Evolutionary conservation across 1,140 invertebrate genomes (phyloP).

Genomic region (Drosophila navojoa): DNA sequence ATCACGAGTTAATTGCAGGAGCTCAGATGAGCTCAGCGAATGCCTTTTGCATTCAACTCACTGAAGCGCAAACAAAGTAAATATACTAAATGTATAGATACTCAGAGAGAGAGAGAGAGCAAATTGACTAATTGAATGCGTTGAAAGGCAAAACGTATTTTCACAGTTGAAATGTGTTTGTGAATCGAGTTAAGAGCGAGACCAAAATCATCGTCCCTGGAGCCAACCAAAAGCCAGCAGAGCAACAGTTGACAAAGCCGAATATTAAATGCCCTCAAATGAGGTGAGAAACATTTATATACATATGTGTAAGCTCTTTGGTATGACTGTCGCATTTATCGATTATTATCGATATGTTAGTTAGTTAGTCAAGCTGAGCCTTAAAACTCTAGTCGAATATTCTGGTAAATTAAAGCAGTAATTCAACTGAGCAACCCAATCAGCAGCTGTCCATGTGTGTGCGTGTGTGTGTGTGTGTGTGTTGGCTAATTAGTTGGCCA

Average conservation of each 20-base stretch:
- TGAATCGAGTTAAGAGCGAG: slow-evolving; percentile 24
- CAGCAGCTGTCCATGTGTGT: too few species aligned
- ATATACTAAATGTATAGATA: slow-evolving; percentile 44
- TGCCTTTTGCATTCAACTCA: slow-evolving; percentile 37
- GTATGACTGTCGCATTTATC: too few species aligned
- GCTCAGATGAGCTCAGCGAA: slow-evolving; percentile 16
- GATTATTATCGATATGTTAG: too few species aligned
- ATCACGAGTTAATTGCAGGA: slow-evolving; percentile 45
- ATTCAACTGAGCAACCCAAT: too few species aligned
- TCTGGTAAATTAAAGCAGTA: too few species aligned
- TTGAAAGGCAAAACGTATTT: slow-evolving; percentile 40
- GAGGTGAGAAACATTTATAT: neutral
- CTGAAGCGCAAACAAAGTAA: slow-evolving; percentile 45
- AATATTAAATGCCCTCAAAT: neutral
- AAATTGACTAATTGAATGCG: slow-evolving; percentile 53
- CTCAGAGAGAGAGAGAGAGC: neutral
- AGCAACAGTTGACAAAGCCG: neutral
- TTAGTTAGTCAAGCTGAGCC: neutral
- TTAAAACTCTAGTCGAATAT: neutral
- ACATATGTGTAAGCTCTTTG: neutral
- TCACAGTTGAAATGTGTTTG: slow-evolving; percentile 50
- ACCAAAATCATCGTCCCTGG: neutral
- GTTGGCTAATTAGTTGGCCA: slow-evolving; percentile 45
- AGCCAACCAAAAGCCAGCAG: neutral
- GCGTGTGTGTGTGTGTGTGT: slow-evolving; percentile 5